Percentiles rank a stretch among this genome's conserved stretches.
phyloP scores from a whole-genome alignment of 1,140 invertebrate species.

The Zaprionus gabonicus region DNA sequence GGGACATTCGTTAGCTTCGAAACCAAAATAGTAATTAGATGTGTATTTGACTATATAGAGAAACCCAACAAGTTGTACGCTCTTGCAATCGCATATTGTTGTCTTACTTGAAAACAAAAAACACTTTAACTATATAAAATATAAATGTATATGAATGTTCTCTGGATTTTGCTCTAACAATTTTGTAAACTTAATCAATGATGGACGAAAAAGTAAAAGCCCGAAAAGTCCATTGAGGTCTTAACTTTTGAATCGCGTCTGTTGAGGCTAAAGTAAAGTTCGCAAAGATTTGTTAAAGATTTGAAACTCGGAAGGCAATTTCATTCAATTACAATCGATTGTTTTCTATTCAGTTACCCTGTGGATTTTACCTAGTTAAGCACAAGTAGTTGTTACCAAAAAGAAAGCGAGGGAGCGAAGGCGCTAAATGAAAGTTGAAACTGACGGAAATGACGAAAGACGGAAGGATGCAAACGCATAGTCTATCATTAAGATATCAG shows the following conservation, averaged over 20 bases:
- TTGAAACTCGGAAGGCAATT: conserved; percentile 10
- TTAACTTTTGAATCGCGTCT: conserved; percentile 26
- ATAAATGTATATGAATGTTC: conserved; percentile 53
- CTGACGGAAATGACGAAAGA: conserved; percentile 12
- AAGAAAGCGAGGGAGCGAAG: conserved; percentile 28
- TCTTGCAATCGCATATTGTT: conserved; percentile 71
- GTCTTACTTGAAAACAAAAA: conserved; percentile 46
- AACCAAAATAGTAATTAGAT: conserved; percentile 43
- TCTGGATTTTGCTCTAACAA: conserved; percentile 54
- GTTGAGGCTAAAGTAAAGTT: conserved; percentile 1
- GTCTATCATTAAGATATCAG: conserved; percentile 66
- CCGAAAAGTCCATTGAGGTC: background rate
- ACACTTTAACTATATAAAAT: conserved; percentile 5
- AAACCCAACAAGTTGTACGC: conserved; percentile 32
- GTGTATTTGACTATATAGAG: conserved; percentile 46
- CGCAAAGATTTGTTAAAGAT: conserved; percentile 37
- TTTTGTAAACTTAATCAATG: conserved; percentile 15
- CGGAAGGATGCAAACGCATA: conserved; percentile 41
- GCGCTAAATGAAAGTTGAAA: conserved; percentile 41
- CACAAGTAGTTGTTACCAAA: conserved; percentile 61
- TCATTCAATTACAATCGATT: conserved; percentile 5
- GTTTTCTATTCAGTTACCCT: conserved; percentile 52
- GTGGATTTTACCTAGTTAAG: conserved; percentile 61
- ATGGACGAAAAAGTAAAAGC: background rate
- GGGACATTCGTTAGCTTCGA: conserved; percentile 5